These are phyloP conservation scores for Corydoras maculifer DNA, from an alignment of 2,113 vertebrate genomes.

Conservation along the genomic window DNA sequence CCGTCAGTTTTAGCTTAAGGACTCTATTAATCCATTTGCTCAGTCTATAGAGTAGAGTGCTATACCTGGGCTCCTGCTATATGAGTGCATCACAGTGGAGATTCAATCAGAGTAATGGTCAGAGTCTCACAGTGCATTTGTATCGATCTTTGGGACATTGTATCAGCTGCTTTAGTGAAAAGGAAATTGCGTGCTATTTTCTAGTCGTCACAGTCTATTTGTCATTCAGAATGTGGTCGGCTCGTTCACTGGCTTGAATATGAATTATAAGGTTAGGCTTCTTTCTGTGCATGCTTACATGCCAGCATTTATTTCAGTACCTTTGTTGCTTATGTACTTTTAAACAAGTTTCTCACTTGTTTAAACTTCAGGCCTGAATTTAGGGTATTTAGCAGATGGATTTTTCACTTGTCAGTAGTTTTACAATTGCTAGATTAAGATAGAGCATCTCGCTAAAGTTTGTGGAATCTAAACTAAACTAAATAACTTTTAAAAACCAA, in stretches of 20 bases:
- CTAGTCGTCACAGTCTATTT: constrained; percentile 50
- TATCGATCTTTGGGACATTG: constrained; percentile 45
- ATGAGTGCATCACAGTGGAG: constrained; percentile 37
- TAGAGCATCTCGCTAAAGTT: too few relatives aligned
- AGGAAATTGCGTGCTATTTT: constrained; percentile 52
- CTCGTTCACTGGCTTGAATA: background rate
- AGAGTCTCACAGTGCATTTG: constrained; percentile 39
- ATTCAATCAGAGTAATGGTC: constrained; percentile 48
- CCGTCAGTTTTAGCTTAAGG: constrained; percentile 32
- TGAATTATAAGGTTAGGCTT: constrained; percentile 28
- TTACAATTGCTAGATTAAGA: too few relatives aligned
- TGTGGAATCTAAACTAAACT: too few relatives aligned
- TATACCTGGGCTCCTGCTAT: constrained; percentile 31
- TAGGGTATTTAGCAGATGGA: background rate
- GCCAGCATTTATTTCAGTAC: too few relatives aligned
- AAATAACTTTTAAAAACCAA: too few relatives aligned
- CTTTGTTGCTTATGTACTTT: too few relatives aligned
- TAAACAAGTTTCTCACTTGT: constrained; percentile 6
- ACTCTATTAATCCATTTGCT: constrained; percentile 41
- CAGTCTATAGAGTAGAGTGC: constrained; percentile 15
- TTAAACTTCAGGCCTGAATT: constrained; percentile 2
- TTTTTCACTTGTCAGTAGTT: background rate
- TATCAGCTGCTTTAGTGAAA: constrained; percentile 47
- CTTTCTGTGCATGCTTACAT: constrained; percentile 19
- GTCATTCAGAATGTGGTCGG: constrained; percentile 44